phyloP scores from a whole-genome alignment of 2,797 vertebrate genomes.

The Silurus lanzhouensis region DNA sequence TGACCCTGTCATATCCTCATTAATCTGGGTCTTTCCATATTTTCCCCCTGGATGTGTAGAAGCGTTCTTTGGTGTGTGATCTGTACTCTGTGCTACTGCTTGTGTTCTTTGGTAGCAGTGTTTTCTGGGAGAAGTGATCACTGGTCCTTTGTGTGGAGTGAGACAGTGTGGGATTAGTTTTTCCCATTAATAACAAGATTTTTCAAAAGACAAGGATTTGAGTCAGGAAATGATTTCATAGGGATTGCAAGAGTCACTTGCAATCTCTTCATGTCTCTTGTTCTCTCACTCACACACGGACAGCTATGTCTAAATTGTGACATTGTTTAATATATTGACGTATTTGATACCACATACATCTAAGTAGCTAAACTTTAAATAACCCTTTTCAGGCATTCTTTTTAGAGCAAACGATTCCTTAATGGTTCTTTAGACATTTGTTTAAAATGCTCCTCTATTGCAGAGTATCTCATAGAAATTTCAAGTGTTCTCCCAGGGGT shows the following conservation, averaged over 20 bases:
- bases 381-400: neutral
- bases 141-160: conserved; percentile 26
- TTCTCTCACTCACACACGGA: neutral
- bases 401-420: neutral
- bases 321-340: neutral
- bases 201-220: conserved; percentile 21
- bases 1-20: neutral
- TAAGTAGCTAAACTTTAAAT: neutral
- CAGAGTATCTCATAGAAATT: neutral
- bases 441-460: neutral
- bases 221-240: conserved; percentile 37
- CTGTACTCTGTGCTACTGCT: conserved; percentile 4
- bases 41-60: neutral
- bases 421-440: neutral
- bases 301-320: neutral
- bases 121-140: conserved; percentile 24
- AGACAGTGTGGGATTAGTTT: conserved; percentile 42
- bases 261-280: conserved; percentile 1
- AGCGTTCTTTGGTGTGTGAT: neutral
- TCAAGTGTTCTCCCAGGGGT: neutral
- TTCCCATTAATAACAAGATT: conserved; percentile 8
- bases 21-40: conserved; percentile 7
- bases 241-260: conserved; percentile 31
- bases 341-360: neutral
- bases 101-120: neutral